Evolutionary conservation across 2,113 vertebrate species (phyloP), one percentile per base, ranked within the genome.

Genomic region (Rhinoderma darwinii): DNA sequence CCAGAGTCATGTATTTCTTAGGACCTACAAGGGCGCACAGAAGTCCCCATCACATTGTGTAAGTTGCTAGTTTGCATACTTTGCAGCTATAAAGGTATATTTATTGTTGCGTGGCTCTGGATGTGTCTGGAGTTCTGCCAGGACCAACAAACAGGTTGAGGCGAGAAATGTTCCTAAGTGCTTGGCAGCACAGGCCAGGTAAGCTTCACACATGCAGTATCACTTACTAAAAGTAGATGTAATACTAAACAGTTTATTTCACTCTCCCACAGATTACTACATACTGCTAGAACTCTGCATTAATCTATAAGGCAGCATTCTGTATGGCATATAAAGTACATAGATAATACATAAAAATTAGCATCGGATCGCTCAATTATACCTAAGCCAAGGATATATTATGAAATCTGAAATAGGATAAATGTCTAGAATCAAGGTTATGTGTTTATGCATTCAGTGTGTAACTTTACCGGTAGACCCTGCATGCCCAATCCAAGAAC

Each of bases 61-160:
- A 80, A 80, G 54, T 59, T 17, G 54, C 54, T 63, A 25, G 78
- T 63, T 63, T 61, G 78, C 78, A 81, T 81, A 63, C 37, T 81
- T 81, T 81, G 54, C 8, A 61, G n/a, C 39, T 81, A 1, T 27
- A 61, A 63, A 61, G 54, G 78, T 63, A 81, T 61, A 54, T 43
- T 81, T 81, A 81, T 81, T 81, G 50, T 61, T 81, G 78, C 56
- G 78, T 81, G 78, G 78, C 35, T 81, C 78, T 81, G 37, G 54
- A 39, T 81, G 56, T 81, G 37, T 61, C 20, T 81, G 78, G 78
- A 81, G 35, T 43, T 43, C 78, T 63, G 78, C 78, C 78, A 81
- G 78, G 54, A 63, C 56, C 54, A 81, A 81, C 78, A 81, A 63
- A 81, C 78, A 81, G 78, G 78, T 81, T 43, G 78, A 81, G 78